Conservation (phyloP, 2,797 vertebrate genomes). For the Chelon labrosus region DNA sequence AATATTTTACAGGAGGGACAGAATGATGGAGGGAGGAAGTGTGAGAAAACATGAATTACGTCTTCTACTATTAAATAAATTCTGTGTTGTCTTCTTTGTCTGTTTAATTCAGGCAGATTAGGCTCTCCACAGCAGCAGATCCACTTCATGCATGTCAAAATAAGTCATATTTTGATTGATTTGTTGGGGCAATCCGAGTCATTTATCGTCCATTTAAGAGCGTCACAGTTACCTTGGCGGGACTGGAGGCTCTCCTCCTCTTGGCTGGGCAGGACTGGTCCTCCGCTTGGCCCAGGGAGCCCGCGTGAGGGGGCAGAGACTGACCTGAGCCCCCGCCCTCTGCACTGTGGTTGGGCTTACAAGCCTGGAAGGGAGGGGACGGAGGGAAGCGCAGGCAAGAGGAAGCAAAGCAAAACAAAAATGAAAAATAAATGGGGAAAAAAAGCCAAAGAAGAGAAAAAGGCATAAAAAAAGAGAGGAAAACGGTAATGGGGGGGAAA, state of each 20-base stretch:
- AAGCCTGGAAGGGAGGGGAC: conserved; percentile 87
- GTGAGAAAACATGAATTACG: too few species aligned
- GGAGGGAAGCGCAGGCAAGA: conserved; percentile 44
- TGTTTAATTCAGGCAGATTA: too few species aligned
- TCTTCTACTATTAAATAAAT: too few species aligned
- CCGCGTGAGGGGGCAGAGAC: conserved; percentile 81
- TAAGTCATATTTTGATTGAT: too few species aligned
- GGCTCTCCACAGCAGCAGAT: too few species aligned
- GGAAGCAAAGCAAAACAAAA: conserved; percentile 47
- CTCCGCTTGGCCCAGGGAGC: conserved; percentile 92
- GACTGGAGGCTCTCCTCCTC: conserved; percentile 97
- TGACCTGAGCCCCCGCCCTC: conserved; percentile 90
- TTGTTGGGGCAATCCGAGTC: too few species aligned
- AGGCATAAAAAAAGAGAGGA: neutral
- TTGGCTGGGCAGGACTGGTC: conserved; percentile 98
- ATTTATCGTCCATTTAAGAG: too few species aligned
- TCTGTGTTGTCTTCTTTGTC: too few species aligned
- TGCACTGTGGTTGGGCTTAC: conserved; percentile 97
- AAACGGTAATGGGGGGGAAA: conserved; percentile 3
- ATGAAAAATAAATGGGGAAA: neutral
- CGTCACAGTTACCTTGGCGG: conserved; percentile 89
- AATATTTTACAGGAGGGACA: too few species aligned
- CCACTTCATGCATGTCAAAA: too few species aligned
- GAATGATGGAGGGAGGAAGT: too few species aligned
- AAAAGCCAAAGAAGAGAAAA: neutral